Evolutionary conservation across 2,797 vertebrate genomes (phyloP), one percentile per base, ranked within the genome.

Genomic region (Melanitta fusca): DNA sequence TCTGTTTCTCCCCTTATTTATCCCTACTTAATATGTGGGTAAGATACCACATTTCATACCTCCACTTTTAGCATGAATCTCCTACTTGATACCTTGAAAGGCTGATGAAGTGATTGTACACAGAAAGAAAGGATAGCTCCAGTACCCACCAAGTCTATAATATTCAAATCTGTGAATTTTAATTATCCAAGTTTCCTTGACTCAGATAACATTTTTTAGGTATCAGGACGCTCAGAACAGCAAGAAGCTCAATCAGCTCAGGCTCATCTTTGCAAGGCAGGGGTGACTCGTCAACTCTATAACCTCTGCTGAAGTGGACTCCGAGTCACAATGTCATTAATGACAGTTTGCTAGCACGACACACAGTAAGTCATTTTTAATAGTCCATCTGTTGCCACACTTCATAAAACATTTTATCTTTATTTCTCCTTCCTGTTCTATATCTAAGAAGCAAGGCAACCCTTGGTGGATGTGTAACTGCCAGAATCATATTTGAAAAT

Each of bases 401-500:
- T 94, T 91, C 81, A 85, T 75, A 91, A 96, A 94, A 88, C 75
- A 87, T 91, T 92, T 93, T 85, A 65, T 49, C 91, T 57, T 89
- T 91, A 91, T 94, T 95, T 89, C 54, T 96, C 84, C 39, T 92
- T 93, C 73, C 79, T 69, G 14, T 66, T 91, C 79, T 85, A 36
- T 64, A 93, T 41, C 65, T 70, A 75, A 85, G 83, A 41, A 92
- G 34, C 28, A 90, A 83, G 89, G 36, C 56, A 92, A 66, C 79
- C 60, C 51, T 87, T 64, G 28, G 58, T 0, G 1, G 77, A 69
- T 39, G 14, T 51, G 80, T 43, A 93, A 88, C 61, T 78, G 72
- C 65, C 58, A 94, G 81, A 92, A 79, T 7, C 17, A 62, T 80
- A 85, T 91, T 92, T 83, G 72, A 69, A 91, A 94, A 75, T 72